These are phyloP conservation scores for Pachyramphus minor DNA, from an alignment of 2,113 vertebrate species.

Conservation along the genomic window DNA sequence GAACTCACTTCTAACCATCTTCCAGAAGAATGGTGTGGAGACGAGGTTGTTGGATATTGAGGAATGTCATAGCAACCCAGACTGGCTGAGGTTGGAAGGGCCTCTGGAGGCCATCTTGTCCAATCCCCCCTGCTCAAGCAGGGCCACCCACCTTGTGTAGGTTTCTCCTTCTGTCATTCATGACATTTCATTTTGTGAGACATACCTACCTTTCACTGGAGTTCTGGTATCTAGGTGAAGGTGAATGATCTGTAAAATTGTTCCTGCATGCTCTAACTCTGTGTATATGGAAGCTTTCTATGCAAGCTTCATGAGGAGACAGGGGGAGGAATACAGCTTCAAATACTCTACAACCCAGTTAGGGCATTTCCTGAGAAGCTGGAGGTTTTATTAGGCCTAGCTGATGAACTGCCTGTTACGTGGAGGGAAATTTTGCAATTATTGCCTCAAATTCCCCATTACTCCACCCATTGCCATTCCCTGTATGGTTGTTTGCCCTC, in stretches of 20 bases:
- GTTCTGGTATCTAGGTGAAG: background rate
- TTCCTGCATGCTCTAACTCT: fast-evolving
- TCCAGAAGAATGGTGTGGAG: background rate
- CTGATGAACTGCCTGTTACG: background rate
- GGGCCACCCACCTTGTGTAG: background rate
- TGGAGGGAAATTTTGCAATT: background rate
- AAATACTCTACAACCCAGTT: background rate
- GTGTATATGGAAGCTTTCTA: background rate
- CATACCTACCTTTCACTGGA: background rate
- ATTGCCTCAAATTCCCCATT: background rate
- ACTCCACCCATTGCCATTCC: background rate
- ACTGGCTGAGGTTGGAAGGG: background rate
- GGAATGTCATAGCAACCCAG: background rate
- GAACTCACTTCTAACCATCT: background rate
- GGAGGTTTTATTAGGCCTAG: background rate
- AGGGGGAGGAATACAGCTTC: background rate
- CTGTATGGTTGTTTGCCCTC: background rate
- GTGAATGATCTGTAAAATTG: background rate
- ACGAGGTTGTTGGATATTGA: background rate
- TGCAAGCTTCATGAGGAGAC: background rate
- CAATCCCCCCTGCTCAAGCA: background rate
- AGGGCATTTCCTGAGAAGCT: background rate
- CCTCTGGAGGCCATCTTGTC: background rate
- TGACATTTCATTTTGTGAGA: background rate
- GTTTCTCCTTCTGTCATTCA: background rate